A percentile compares a stretch with the other conserved stretches of the same genome.
Conservation (phyloP, 2,797 vertebrate species). For the Syncerus caffer region DNA sequence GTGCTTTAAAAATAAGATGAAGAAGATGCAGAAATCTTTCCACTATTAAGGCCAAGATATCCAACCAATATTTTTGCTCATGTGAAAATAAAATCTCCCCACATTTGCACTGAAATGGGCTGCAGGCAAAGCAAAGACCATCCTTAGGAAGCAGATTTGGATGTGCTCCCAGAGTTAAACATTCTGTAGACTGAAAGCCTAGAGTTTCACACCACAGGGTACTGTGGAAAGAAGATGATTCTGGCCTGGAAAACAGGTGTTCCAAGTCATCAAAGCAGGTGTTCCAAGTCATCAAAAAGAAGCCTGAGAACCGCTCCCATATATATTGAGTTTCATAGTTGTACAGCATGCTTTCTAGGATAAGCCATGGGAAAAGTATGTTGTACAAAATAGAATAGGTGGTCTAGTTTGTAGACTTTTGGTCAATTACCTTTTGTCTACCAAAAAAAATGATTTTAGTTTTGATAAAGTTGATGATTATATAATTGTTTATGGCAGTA, state of each 20-base stretch:
- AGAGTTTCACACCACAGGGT: background rate
- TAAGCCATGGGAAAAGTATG: background rate
- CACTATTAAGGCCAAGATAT: background rate
- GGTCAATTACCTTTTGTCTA: constrained; percentile 56
- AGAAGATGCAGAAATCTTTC: constrained; percentile 10
- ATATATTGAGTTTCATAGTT: background rate
- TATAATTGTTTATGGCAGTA: background rate
- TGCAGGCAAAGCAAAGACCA: background rate
- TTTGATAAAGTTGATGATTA: constrained; percentile 44
- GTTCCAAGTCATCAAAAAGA: constrained; percentile 25
- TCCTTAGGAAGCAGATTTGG: constrained; percentile 10
- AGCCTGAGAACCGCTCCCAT: background rate
- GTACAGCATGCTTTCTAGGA: background rate
- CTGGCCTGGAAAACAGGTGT: constrained; percentile 21
- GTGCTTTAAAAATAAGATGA: background rate
- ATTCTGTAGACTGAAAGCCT: background rate
- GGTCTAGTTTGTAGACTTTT: background rate
- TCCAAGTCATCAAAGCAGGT: constrained; percentile 44
- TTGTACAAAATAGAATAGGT: background rate
- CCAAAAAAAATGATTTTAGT: constrained; percentile 53
- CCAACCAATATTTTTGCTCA: background rate
- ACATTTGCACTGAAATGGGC: background rate
- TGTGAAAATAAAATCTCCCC: background rate
- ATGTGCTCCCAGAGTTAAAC: background rate
- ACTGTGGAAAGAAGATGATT: background rate